Conservation (phyloP, 2,113 vertebrate genomes). For the Oxygymnocypris stewartii region DNA sequence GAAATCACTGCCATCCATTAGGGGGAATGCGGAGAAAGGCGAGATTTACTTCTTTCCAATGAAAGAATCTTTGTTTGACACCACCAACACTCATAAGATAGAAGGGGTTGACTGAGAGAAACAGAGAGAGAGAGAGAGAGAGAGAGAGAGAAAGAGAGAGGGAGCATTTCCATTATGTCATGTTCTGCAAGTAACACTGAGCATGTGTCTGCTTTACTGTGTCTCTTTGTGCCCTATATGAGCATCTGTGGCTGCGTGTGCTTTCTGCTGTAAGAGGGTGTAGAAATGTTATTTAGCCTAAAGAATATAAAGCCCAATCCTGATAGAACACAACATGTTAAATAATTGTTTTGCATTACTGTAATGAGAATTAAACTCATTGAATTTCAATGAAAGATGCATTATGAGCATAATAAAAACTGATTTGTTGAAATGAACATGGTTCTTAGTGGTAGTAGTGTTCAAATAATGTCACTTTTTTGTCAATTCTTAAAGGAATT, state of each 20-base stretch:
- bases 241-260: not conserved
- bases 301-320: not conserved
- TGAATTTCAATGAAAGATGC: not conserved
- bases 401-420: not conserved
- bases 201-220: constrained; percentile 17
- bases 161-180: not conserved
- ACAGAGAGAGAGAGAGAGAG: not conserved
- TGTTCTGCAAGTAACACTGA: not conserved
- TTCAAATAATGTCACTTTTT: not conserved
- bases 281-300: not conserved
- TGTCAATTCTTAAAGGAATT: not conserved
- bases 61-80: constrained; percentile 41
- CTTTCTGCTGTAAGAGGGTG: not conserved
- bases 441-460: not conserved
- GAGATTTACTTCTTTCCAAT: constrained; percentile 3
- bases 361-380: not conserved
- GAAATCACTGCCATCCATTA: constrained; percentile 12
- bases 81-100: not conserved
- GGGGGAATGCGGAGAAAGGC: not conserved
- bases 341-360: not conserved
- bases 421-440: not conserved
- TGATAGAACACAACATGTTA: not conserved
- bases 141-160: not conserved
- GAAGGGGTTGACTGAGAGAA: constrained; percentile 8
- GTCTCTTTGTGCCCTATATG: not conserved